These are phyloP conservation scores for Chrysocyon brachyurus DNA, from an alignment of 2,797 vertebrate species.

Conservation along the genomic window DNA sequence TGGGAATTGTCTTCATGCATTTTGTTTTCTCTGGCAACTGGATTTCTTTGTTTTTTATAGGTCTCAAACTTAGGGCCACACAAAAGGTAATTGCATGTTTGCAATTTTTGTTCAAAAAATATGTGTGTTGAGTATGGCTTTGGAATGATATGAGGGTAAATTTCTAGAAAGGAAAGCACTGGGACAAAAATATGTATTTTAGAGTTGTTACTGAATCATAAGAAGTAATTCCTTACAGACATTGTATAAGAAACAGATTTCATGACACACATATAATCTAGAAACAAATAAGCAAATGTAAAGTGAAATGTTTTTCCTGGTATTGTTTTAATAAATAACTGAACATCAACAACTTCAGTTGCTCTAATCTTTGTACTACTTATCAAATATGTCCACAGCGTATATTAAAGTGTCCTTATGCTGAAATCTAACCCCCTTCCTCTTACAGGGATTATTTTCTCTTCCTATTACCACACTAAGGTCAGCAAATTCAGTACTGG, in stretches of 20 bases:
- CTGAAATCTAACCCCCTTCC: neutral
- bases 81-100: constrained; percentile 52
- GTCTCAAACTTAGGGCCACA: constrained; percentile 79
- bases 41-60: constrained; percentile 82
- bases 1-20: constrained; percentile 34
- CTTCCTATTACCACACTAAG: neutral
- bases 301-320: neutral
- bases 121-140: constrained; percentile 4
- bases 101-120: constrained; percentile 64
- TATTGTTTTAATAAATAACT: neutral
- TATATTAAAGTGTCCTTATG: neutral
- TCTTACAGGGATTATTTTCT: neutral
- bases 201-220: constrained; percentile 71
- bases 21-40: constrained; percentile 53
- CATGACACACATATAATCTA: constrained; percentile 74
- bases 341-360: neutral
- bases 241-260: constrained; percentile 76
- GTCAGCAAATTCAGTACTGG: constrained; percentile 39
- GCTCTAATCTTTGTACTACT: neutral
- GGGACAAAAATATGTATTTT: constrained; percentile 74
- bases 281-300: constrained; percentile 71
- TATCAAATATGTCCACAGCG: neutral
- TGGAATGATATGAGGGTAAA: constrained; percentile 23
- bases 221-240: constrained; percentile 73
- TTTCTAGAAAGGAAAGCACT: constrained; percentile 66